Percentiles rank a stretch among this genome's conserved stretches.
Evolutionary conservation across 2,797 vertebrate species (phyloP).

Genomic region (Fringilla coelebs): DNA sequence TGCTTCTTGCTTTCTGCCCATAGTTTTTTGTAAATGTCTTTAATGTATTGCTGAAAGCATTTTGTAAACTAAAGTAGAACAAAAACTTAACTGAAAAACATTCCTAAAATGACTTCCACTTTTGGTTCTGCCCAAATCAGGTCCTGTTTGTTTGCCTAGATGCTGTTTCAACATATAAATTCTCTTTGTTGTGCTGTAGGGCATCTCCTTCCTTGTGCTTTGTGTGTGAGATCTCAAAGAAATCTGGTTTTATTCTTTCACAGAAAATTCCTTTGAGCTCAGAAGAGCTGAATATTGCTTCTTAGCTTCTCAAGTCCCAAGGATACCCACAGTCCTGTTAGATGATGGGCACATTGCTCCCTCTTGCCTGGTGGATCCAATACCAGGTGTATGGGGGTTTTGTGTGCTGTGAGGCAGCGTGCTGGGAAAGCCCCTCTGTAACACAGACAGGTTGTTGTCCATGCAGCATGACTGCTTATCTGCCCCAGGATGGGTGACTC

Average conservation of each 20-base stretch:
- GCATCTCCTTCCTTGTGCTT: not conserved
- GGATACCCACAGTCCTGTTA: not conserved
- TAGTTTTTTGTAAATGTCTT: not conserved
- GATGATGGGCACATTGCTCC: not conserved
- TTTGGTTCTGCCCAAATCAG: not conserved
- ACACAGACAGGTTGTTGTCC: not conserved
- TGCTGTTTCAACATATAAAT: not conserved
- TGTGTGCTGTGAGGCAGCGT: not conserved
- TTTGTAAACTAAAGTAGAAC: not conserved
- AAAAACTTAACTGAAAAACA: not conserved
- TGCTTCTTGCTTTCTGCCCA: not conserved
- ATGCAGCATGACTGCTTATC: not conserved
- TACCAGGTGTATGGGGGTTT: not conserved
- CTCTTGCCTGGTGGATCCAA: not conserved
- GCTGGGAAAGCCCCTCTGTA: not conserved
- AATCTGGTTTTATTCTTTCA: not conserved
- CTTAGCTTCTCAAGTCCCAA: not conserved
- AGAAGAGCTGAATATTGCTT: not conserved
- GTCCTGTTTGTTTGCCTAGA: not conserved
- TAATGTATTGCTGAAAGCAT: not conserved
- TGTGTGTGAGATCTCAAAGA: not conserved
- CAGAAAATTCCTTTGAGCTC: not conserved
- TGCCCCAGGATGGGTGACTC: not conserved
- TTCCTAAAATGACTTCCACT: not conserved
- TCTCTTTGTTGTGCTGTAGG: not conserved